phyloP scores from a whole-genome alignment of 2,113 vertebrate species.

The Vireo altiloquus region DNA sequence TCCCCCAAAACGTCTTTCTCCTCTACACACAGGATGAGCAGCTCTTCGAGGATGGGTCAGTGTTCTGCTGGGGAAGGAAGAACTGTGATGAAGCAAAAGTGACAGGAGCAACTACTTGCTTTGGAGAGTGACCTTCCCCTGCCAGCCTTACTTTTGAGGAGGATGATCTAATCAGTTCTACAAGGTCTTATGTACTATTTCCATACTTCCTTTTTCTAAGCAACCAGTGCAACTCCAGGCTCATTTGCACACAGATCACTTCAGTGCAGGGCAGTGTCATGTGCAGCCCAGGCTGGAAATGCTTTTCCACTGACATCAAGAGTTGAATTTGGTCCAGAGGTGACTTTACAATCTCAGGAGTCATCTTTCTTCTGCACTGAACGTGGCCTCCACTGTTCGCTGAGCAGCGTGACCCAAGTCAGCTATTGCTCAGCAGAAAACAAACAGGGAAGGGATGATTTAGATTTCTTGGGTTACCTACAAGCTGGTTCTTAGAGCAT shows the following conservation, averaged over 20 bases:
- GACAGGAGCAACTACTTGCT: not conserved
- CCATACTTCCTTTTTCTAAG: not conserved
- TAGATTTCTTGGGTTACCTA: not conserved
- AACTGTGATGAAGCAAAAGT: not conserved
- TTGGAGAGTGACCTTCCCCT: not conserved
- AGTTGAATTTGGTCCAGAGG: not conserved
- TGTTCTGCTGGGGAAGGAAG: not conserved
- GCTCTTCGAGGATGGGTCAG: not conserved
- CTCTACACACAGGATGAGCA: not conserved
- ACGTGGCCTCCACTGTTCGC: not conserved
- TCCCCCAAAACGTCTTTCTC: not conserved
- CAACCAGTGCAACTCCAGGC: not conserved
- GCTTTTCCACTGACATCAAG: not conserved
- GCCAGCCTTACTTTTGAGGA: not conserved
- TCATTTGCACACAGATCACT: not conserved
- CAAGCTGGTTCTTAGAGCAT: not conserved
- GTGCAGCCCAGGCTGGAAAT: not conserved
- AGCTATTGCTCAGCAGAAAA: conserved; percentile 7
- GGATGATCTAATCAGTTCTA: not conserved
- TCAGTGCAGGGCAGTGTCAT: not conserved
- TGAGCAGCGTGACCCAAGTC: fast-evolving
- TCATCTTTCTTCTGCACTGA: not conserved
- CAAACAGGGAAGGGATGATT: not conserved
- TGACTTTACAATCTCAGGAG: not conserved
- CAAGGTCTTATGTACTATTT: not conserved